Conservation (phyloP, 2,888 invertebrate species). For the Prosopocoilus inquinatus region DNA sequence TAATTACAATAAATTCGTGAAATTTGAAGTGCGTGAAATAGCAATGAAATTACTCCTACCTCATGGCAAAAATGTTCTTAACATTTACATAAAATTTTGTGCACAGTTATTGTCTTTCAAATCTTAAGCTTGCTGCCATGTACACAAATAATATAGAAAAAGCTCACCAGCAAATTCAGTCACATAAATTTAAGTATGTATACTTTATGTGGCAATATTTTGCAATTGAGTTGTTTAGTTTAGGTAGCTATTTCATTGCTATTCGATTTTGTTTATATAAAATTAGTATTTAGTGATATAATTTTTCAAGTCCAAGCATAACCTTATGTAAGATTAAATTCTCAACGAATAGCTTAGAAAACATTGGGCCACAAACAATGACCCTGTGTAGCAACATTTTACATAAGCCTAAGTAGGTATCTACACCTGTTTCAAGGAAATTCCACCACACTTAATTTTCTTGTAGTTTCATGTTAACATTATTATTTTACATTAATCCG, state of each 20-base stretch:
- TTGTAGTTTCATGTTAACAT: neutral
- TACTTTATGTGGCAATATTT: too few relatives aligned
- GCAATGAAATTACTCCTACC: neutral
- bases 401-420: neutral
- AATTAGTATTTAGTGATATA: too few relatives aligned
- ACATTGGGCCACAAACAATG: conserved; percentile 18
- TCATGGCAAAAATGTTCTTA: too few relatives aligned
- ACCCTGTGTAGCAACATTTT: conserved; percentile 14
- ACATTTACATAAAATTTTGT: too few relatives aligned
- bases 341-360: conserved; percentile 4
- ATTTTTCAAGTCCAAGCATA: neutral
- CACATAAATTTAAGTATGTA: too few relatives aligned
- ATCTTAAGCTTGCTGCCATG: too few relatives aligned
- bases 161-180: too few relatives aligned
- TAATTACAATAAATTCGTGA: conserved; percentile 11
- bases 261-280: too few relatives aligned
- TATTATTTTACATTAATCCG: neutral
- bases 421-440: neutral
- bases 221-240: too few relatives aligned
- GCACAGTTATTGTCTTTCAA: too few relatives aligned
- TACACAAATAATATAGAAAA: too few relatives aligned
- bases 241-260: too few relatives aligned
- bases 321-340: neutral
- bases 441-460: conserved; percentile 5
- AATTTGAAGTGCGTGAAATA: neutral